Conservation (phyloP, 2,888 invertebrate species). For the Drosophila ustulata region DNA sequence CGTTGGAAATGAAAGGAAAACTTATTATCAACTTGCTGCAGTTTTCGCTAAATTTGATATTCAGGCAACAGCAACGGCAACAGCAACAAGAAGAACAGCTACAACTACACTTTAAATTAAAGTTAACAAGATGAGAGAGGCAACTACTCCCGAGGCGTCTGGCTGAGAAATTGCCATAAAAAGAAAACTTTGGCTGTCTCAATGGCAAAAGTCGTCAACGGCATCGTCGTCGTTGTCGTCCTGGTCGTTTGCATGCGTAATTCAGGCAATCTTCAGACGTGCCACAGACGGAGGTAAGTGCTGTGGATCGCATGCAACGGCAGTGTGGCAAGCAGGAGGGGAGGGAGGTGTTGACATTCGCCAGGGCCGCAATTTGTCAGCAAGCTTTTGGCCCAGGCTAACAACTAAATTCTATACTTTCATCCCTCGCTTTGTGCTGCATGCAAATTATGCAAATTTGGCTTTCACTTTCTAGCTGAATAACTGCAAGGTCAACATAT, state of each 20-base stretch:
- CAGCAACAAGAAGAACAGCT: neutral
- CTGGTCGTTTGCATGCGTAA: conserved; percentile 63
- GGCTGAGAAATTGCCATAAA: conserved; percentile 65
- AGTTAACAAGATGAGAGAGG: conserved; percentile 20
- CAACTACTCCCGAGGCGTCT: conserved; percentile 50
- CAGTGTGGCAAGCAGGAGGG: neutral
- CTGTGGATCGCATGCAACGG: conserved; percentile 20
- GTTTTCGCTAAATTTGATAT: conserved; percentile 58
- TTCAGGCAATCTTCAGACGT: conserved; percentile 59
- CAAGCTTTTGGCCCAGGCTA: conserved; percentile 48
- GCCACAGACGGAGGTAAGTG: conserved; percentile 57
- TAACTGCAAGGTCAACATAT: conserved; percentile 72
- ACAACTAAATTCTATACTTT: conserved; percentile 55
- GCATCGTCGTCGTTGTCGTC: conserved; percentile 29
- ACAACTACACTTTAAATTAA: conserved; percentile 16
- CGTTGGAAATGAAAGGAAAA: conserved; percentile 35
- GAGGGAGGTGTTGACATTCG: conserved; percentile 48
- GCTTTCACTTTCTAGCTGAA: conserved; percentile 67
- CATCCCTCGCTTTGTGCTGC: conserved; percentile 33
- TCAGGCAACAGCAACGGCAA: conserved; percentile 39
- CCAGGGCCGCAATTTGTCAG: conserved; percentile 67
- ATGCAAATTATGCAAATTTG: conserved; percentile 71
- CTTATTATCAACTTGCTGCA: conserved; percentile 47
- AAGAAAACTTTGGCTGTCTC: conserved; percentile 71
- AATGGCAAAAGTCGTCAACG: conserved; percentile 72